A percentile compares a stretch with the other conserved stretches of the same genome.
phyloP scores from a whole-genome alignment of 1,140 invertebrate species.

The Batillaria attramentaria region DNA sequence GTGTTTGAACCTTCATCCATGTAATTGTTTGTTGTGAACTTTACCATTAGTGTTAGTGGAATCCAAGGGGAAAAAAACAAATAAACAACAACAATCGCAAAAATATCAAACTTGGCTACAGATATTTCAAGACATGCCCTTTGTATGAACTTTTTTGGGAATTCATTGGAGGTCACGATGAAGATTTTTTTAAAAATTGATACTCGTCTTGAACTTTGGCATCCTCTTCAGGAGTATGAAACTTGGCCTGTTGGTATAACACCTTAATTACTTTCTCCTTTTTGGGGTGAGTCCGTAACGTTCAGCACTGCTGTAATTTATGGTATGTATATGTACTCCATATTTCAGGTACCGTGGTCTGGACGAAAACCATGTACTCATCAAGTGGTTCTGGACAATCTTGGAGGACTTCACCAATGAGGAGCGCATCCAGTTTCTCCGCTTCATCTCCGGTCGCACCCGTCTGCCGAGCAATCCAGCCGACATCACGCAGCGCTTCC shows the following conservation, averaged over 20 bases:
- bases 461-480: slow-evolving; percentile 79
- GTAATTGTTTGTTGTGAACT: too few species aligned
- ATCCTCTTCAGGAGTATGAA: background rate
- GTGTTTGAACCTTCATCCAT: too few species aligned
- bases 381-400: slow-evolving; percentile 80
- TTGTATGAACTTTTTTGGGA: too few species aligned
- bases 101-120: too few species aligned
- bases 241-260: background rate
- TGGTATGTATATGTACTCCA: background rate
- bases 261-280: background rate
- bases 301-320: background rate
- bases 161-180: too few species aligned
- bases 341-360: slow-evolving; percentile 77
- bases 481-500: slow-evolving; percentile 80
- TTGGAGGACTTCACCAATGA: slow-evolving; percentile 78
- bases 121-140: too few species aligned
- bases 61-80: too few species aligned
- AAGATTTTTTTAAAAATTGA: too few species aligned
- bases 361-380: slow-evolving; percentile 77
- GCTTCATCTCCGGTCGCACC: slow-evolving; percentile 81
- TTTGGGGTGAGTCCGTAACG: background rate
- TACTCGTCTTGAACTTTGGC: too few species aligned
- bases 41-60: too few species aligned
- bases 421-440: slow-evolving; percentile 80
- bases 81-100: too few species aligned